These are phyloP conservation scores for Oreochromis aureus DNA, from an alignment of 2,113 vertebrate genomes.

Conservation along the genomic window DNA sequence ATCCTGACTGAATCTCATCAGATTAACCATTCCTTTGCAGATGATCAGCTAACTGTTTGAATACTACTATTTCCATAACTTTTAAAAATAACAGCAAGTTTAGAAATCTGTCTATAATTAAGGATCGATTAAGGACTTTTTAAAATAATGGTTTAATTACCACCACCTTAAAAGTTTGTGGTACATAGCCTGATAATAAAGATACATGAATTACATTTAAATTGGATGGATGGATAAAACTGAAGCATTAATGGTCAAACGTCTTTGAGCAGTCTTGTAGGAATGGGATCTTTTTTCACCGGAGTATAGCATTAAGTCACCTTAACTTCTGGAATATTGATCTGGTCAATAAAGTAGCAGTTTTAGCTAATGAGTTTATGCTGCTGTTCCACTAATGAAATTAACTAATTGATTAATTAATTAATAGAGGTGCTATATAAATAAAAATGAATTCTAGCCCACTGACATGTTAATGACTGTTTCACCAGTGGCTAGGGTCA, in stretches of 20 bases:
- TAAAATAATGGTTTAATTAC: background rate
- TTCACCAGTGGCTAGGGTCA: too few species aligned
- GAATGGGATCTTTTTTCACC: too few species aligned
- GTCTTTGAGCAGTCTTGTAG: background rate
- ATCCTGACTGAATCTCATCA: background rate
- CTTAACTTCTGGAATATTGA: too few species aligned
- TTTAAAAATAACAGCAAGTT: background rate
- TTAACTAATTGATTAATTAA: too few species aligned
- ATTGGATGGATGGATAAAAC: background rate
- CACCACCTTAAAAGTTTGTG: background rate
- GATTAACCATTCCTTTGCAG: background rate
- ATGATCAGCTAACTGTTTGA: background rate
- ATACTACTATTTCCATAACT: background rate
- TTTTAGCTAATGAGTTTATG: too few species aligned
- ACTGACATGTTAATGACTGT: too few species aligned
- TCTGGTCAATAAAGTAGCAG: too few species aligned
- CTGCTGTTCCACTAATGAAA: too few species aligned
- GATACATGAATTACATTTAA: background rate
- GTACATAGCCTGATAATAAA: background rate
- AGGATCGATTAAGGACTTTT: background rate
- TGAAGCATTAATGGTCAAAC: background rate
- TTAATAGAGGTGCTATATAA: too few species aligned
- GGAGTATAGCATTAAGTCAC: too few species aligned
- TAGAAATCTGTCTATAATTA: background rate
- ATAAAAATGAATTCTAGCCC: too few species aligned